Evolutionary conservation across 2,888 invertebrate genomes (phyloP).

Genomic region (Ectemnius cavifrons): DNA sequence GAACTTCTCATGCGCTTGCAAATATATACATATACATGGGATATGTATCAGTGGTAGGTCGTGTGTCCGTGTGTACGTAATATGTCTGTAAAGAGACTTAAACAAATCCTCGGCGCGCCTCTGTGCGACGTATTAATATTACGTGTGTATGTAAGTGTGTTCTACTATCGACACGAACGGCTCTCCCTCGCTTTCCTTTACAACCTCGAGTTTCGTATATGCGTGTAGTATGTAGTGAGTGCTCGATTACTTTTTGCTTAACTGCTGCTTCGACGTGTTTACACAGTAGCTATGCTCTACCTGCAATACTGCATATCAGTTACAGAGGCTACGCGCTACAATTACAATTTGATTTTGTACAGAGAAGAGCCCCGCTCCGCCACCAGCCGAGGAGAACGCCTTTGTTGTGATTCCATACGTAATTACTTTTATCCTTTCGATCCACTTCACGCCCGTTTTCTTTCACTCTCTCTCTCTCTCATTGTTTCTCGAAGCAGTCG

Average conservation of each 20-base stretch:
- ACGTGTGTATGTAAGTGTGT: constrained; percentile 1
- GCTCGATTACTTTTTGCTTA: constrained; percentile 25
- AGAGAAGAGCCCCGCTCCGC: constrained; percentile 55
- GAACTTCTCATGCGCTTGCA: constrained; percentile 66
- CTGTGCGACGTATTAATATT: constrained; percentile 4
- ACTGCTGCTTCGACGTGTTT: constrained; percentile 45
- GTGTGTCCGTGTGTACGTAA: too few species aligned
- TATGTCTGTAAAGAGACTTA: constrained; percentile 38
- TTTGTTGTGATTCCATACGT: not conserved
- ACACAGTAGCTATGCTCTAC: constrained; percentile 65
- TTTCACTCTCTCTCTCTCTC: too few species aligned
- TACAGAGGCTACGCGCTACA: constrained; percentile 69
- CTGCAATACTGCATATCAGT: constrained; percentile 68
- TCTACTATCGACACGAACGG: constrained; percentile 67
- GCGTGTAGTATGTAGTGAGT: constrained; percentile 37
- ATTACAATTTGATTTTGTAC: constrained; percentile 73
- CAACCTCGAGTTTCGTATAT: constrained; percentile 70
- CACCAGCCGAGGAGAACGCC: constrained; percentile 28
- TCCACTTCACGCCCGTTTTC: constrained; percentile 30
- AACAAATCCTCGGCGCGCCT: constrained; percentile 46
- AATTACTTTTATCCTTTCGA: not conserved
- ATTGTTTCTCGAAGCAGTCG: constrained; percentile 14
- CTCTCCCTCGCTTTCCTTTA: constrained; percentile 55
- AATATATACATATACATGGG: constrained; percentile 77
- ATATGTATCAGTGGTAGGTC: constrained; percentile 72